phyloP scores from a whole-genome alignment of 2,888 invertebrate genomes.

The Pelosia muscerda region DNA sequence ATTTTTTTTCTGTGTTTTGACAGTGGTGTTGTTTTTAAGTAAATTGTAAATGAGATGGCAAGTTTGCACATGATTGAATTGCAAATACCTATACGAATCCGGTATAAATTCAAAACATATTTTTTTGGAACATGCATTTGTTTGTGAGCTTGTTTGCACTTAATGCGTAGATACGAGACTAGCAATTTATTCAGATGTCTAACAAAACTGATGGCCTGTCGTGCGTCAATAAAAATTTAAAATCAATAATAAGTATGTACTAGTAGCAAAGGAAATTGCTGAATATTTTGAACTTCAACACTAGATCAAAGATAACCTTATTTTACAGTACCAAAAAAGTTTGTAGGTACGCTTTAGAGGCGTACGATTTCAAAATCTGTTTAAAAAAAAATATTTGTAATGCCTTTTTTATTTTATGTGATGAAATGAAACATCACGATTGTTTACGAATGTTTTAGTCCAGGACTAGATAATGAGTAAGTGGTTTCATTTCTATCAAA shows the following conservation, averaged over 20 bases:
- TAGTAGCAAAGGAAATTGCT: background rate
- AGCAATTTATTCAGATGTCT: background rate
- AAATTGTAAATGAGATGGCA: background rate
- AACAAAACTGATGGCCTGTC: background rate
- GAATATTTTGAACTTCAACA: background rate
- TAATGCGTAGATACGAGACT: background rate
- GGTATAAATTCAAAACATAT: slow-evolving; percentile 7
- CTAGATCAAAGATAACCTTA: background rate
- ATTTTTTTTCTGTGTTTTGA: background rate
- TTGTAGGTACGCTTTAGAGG: too few relatives aligned
- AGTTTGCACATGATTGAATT: slow-evolving; percentile 9
- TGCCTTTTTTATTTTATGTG: too few relatives aligned
- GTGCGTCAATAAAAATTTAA: background rate
- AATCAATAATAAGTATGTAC: background rate
- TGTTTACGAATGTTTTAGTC: too few relatives aligned
- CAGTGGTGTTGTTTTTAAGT: background rate
- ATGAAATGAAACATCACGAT: too few relatives aligned
- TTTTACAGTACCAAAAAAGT: background rate
- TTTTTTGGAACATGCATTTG: background rate
- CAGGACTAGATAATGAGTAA: too few relatives aligned
- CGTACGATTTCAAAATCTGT: too few relatives aligned
- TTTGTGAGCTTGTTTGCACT: slow-evolving; percentile 6
- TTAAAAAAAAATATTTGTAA: background rate
- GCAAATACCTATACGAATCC: background rate
- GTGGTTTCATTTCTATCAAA: too few relatives aligned